A percentile compares a stretch with the other conserved stretches of the same genome.
phyloP scores from a whole-genome alignment of 2,888 invertebrate genomes.

The Clistopyga incitator region DNA sequence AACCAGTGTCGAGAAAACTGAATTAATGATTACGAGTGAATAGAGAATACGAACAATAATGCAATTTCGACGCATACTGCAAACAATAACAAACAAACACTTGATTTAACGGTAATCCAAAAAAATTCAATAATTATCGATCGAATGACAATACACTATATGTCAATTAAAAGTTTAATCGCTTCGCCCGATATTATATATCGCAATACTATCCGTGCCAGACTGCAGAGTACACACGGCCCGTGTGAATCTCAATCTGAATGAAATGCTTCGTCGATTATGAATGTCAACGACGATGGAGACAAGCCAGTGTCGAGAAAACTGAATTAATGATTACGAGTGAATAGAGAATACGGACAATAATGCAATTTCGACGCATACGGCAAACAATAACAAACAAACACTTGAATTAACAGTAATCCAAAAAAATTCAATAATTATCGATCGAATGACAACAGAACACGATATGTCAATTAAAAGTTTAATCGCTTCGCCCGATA shows the following conservation, averaged over 20 bases:
- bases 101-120: too few species aligned
- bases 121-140: too few species aligned
- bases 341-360: slow-evolving; percentile 11
- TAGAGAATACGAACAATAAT: slow-evolving; percentile 12
- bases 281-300: slow-evolving; percentile 26
- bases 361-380: slow-evolving; percentile 88
- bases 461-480: too few species aligned
- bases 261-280: background rate
- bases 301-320: slow-evolving; percentile 42
- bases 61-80: slow-evolving; percentile 89
- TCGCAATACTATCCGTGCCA: too few species aligned
- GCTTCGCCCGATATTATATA: too few species aligned
- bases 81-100: slow-evolving; percentile 73
- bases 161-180: too few species aligned
- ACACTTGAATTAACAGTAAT: background rate
- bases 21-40: slow-evolving; percentile 32
- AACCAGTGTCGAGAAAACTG: slow-evolving; percentile 52
- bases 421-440: too few species aligned
- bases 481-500: too few species aligned
- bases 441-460: too few species aligned
- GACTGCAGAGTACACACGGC: too few species aligned
- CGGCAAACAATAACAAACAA: slow-evolving; percentile 84
- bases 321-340: slow-evolving; percentile 44
- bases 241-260: too few species aligned
- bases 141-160: too few species aligned